Evolutionary conservation across 2,797 vertebrate genomes (phyloP), one percentile per base, ranked within the genome.

Genomic region (Melanotaenia maccullochi): DNA sequence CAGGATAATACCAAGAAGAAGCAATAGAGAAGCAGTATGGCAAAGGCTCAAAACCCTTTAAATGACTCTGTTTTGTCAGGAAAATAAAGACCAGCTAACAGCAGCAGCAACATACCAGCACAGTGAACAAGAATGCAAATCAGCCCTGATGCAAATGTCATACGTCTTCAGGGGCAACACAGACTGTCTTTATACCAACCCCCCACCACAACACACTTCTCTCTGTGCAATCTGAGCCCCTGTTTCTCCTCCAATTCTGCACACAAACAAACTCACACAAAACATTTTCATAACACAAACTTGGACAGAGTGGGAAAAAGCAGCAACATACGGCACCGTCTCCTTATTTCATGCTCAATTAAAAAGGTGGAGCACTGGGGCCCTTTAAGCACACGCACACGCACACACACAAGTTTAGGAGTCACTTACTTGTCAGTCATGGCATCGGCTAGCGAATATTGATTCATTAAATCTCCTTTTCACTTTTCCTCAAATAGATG

Each of bases 351-450:
- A 87, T 65, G 35, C 65, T 44, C 36, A 62, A 73, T 86, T 81
- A 85, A 84, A 79, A 61, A 61, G 38, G 25, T 69, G 36, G 57
- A 66, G 40, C 55, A 87, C 84, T 89, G 65, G 25, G 54, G 61
- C 44, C 9, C 67, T 79, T 78, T 8, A 56, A 70, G 67, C 14
- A 76, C 0, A 44, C 63, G 69, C 54, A 68, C 57, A 71, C 62
- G 32, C 58, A 66, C 65, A 71, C 63, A 32, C 55, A 65, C 60
- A 40, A 36, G 7, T n/a, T 2, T 20, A 64, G 8, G 32, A 57
- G 52, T 13, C 76, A 93, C 95, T 93, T 90, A 95, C 95, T 95
- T 95, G 92, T 94, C 94, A 18, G 92, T 93, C 95, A 95, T 94
- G 89, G 92, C 82, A 65, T 94, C 92, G 75, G 90, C 79, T 38